Evolutionary conservation across 2,113 vertebrate genomes (phyloP), one percentile per base, ranked within the genome.

Genomic region (Burhinus oedicnemus): DNA sequence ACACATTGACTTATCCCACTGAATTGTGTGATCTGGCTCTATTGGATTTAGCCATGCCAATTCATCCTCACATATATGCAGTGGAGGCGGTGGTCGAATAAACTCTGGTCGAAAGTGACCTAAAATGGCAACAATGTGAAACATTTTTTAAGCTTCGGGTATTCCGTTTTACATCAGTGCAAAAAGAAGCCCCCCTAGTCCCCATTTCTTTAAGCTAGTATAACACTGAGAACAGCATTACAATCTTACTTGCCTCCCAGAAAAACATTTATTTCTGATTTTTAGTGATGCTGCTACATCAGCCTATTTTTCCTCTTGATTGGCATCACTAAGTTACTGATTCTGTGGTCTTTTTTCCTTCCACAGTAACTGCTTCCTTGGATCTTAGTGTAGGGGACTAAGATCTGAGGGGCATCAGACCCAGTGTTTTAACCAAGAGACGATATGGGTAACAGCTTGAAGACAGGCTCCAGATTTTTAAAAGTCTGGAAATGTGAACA

Each of bases 1-100:
- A 49, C 99, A 99, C 99, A 99, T 99, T 60, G 99, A 99, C 17
- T 99, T 99, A 93, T 99, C 99, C 99, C 99, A 99, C 89, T 99
- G 99, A 87, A 99, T 95, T 3, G 98, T 71, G 95, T 99, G 99
- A 51, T 99, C 99, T 7, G 99, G 99, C 95, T 99, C 99, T 0
- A 99, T 99, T 9, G 99, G 99, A 83, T 99, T 99, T 72, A 99
- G 97, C 99, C 99, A 99, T 1, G 99, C 98, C 96, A 99, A 95
- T 94, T 99, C 99, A 42, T 99, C 99, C 95, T 99, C 99, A 71
- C 99, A 99, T 68, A 99, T 98, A 26, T 99, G 99, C 27, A 99
- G 99, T 0, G 99, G 99, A 7, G 99, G 99, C 0, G 99, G 98
- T 2, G 99, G 99, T 3, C 99, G 99, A 96, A 99, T 99, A 69